A percentile compares a stretch with the other conserved stretches of the same genome.
Conservation (phyloP, 2,888 invertebrate species). For the Timema cristinae region DNA sequence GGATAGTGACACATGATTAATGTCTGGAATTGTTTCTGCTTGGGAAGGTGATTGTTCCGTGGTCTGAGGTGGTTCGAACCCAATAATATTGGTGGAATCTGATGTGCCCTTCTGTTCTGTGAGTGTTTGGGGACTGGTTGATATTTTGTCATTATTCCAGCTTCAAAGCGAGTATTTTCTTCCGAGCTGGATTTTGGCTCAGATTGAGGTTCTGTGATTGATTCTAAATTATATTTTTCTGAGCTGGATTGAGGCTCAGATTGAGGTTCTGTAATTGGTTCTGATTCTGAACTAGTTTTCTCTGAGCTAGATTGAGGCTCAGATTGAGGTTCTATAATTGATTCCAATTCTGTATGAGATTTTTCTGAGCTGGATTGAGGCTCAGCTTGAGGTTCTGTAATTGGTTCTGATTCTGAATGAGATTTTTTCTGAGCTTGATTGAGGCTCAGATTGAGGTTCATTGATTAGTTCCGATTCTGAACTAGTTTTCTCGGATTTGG, state of each 20-base stretch:
- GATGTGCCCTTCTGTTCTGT: not conserved
- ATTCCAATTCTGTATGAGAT: conserved; percentile 37
- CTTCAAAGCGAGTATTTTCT: conserved; percentile 26
- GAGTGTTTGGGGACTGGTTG: conserved; percentile 23
- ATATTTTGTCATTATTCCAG: conserved; percentile 33
- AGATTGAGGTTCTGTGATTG: no score
- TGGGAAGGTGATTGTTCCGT: no score
- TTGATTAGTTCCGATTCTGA: no score
- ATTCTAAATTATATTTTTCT: not conserved
- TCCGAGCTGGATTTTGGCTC: no score
- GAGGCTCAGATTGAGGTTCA: conserved; percentile 36
- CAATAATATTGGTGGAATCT: no score
- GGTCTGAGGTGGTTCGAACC: no score
- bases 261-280: conserved; percentile 34
- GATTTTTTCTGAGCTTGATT: conserved; percentile 27
- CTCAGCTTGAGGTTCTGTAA: conserved; percentile 14
- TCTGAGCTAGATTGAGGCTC: not conserved
- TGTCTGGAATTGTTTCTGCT: not conserved
- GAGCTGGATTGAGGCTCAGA: conserved; percentile 18
- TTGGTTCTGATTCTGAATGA: not conserved
- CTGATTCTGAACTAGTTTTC: conserved; percentile 28
- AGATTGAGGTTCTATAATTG: conserved; percentile 28
- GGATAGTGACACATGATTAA: not conserved
- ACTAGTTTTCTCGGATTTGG: not conserved
- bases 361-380: conserved; percentile 29